These are phyloP conservation scores for Epinephelus lanceolatus DNA, from an alignment of 2,113 vertebrate genomes.

Conservation along the genomic window DNA sequence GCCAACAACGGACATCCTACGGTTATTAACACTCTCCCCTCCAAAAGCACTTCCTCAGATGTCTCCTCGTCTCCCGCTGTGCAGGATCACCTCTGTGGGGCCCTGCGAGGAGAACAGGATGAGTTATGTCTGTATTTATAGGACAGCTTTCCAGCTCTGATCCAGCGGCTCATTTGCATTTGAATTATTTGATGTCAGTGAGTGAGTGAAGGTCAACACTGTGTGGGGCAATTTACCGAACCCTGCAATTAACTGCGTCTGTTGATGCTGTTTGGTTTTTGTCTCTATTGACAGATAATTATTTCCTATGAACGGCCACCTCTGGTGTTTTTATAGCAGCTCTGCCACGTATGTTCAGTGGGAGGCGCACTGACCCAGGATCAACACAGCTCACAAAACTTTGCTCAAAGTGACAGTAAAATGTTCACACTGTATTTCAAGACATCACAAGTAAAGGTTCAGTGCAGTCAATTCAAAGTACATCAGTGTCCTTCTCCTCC, in stretches of 20 bases:
- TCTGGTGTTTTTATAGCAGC: slow-evolving; percentile 17
- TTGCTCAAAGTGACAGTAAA: background rate
- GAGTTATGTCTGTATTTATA: slow-evolving; percentile 66
- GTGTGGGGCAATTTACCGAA: slow-evolving; percentile 24
- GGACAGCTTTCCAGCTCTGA: slow-evolving; percentile 33
- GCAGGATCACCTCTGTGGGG: slow-evolving; percentile 53
- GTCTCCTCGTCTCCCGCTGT: background rate
- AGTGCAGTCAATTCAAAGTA: background rate
- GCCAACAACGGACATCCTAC: slow-evolving; percentile 78
- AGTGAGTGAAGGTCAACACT: slow-evolving; percentile 24
- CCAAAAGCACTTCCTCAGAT: background rate
- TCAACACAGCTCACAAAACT: background rate
- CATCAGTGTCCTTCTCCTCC: too few species aligned
- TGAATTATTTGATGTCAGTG: slow-evolving; percentile 55
- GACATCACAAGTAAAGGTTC: background rate
- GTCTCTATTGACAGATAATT: slow-evolving; percentile 27
- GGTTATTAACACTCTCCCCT: background rate
- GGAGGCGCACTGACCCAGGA: background rate
- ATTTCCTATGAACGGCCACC: slow-evolving; percentile 10
- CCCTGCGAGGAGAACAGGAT: slow-evolving; percentile 51
- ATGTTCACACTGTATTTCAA: background rate
- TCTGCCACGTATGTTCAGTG: background rate
- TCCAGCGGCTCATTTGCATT: slow-evolving; percentile 73
- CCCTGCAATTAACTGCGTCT: slow-evolving; percentile 59
- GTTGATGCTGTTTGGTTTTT: slow-evolving; percentile 17